Evolutionary conservation across 2,888 invertebrate genomes (phyloP).

Genomic region (Hymenopus coronatus): DNA sequence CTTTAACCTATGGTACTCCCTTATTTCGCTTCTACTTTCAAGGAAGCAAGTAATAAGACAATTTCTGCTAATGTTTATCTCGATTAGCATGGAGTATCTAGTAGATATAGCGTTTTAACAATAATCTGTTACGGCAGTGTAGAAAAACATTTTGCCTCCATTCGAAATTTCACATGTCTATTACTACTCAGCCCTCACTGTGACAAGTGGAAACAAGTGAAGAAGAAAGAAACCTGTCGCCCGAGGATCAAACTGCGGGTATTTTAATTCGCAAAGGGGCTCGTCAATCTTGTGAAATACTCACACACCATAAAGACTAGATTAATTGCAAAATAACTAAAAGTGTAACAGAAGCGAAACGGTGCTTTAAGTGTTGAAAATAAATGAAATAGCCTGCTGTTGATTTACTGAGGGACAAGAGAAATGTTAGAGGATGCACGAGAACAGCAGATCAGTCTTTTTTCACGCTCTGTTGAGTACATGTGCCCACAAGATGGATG

Average conservation of each 20-base stretch:
- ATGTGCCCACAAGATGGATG: not conserved
- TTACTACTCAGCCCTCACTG: no score
- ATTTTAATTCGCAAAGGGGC: not conserved
- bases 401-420: not conserved
- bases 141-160: no score
- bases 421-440: not conserved
- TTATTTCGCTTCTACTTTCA: no score
- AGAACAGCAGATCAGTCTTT: not conserved
- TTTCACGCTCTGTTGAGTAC: not conserved
- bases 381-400: not conserved
- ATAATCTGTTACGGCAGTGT: no score
- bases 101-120: no score
- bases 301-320: not conserved
- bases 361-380: not conserved
- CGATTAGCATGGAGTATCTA: no score
- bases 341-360: not conserved
- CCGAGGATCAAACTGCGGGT: not conserved
- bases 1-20: no score
- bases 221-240: not conserved
- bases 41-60: no score
- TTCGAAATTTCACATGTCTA: no score
- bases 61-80: no score
- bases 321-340: not conserved
- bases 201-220: no score
- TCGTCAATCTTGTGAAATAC: not conserved